Conservation (phyloP, 2,797 vertebrate genomes). For the Dendrocincla tyrannina region DNA sequence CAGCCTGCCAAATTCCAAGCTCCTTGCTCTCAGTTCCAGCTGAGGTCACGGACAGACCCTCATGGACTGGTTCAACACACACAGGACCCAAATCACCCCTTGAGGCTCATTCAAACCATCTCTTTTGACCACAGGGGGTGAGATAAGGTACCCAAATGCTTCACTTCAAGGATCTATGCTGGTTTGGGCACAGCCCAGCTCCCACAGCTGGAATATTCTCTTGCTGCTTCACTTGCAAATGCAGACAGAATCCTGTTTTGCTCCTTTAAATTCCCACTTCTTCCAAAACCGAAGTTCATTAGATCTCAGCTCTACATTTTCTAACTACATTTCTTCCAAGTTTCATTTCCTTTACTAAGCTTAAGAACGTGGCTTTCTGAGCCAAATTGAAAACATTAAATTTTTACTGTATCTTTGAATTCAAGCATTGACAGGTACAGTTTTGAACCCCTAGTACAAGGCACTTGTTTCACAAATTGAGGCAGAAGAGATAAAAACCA, state of each 20-base stretch:
- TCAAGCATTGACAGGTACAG: neutral
- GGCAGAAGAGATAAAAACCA: neutral
- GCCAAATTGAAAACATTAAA: neutral
- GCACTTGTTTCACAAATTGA: neutral
- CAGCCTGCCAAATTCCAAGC: neutral
- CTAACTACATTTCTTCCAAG: neutral
- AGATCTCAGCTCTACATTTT: neutral
- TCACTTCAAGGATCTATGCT: neutral
- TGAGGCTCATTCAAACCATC: neutral
- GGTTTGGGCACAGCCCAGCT: neutral
- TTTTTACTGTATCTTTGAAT: neutral
- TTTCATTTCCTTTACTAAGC: neutral
- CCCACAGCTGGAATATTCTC: neutral
- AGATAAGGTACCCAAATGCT: neutral
- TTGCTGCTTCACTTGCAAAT: neutral
- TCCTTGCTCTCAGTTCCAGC: neutral
- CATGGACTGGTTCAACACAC: neutral
- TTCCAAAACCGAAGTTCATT: neutral
- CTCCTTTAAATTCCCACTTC: neutral
- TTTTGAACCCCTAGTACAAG: neutral
- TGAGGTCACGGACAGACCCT: neutral
- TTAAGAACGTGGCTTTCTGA: neutral
- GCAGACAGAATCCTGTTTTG: neutral
- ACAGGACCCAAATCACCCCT: neutral
- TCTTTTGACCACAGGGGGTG: neutral